phyloP scores from a whole-genome alignment of 2,888 invertebrate species.

The Lamproptera curius region DNA sequence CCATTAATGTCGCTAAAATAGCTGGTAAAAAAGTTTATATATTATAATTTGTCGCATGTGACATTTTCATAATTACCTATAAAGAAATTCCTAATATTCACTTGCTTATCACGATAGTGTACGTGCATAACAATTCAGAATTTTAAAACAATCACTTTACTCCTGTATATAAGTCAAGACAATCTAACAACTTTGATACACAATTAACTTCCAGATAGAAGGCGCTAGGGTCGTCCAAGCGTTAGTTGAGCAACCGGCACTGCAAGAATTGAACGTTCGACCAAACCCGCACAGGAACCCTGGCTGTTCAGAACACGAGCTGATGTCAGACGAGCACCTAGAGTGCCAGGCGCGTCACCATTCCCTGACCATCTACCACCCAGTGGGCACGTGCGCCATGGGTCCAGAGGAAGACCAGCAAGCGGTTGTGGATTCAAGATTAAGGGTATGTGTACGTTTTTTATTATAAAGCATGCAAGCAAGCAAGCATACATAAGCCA shows the following conservation, averaged over 20 bases:
- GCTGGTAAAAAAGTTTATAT: too few relatives aligned
- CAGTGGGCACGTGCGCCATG: conserved; percentile 90
- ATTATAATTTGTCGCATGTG: too few relatives aligned
- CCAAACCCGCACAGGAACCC: conserved; percentile 82
- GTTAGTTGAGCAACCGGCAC: conserved; percentile 78
- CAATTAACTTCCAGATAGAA: conserved; percentile 83
- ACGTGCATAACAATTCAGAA: too few relatives aligned
- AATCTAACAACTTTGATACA: too few relatives aligned
- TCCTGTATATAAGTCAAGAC: too few relatives aligned
- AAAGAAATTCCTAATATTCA: too few relatives aligned
- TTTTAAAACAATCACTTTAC: too few relatives aligned
- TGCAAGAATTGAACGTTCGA: conserved; percentile 79
- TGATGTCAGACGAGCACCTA: conserved; percentile 86
- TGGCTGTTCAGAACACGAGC: conserved; percentile 79
- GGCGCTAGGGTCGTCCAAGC: conserved; percentile 84
- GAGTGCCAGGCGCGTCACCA: conserved; percentile 86
- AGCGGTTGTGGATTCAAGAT: conserved; percentile 84
- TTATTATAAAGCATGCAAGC: too few relatives aligned
- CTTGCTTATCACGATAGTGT: too few relatives aligned
- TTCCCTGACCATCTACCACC: conserved; percentile 89
- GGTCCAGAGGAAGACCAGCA: conserved; percentile 73
- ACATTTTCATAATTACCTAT: too few relatives aligned
- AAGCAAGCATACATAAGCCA: too few relatives aligned
- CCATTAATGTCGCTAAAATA: too few relatives aligned
- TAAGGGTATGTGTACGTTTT: conserved; percentile 72